A percentile compares a stretch with the other conserved stretches of the same genome.
These are phyloP conservation scores for Porites rus DNA, from an alignment of 92 coral and sea anemone genomes.

Conservation along the genomic window DNA sequence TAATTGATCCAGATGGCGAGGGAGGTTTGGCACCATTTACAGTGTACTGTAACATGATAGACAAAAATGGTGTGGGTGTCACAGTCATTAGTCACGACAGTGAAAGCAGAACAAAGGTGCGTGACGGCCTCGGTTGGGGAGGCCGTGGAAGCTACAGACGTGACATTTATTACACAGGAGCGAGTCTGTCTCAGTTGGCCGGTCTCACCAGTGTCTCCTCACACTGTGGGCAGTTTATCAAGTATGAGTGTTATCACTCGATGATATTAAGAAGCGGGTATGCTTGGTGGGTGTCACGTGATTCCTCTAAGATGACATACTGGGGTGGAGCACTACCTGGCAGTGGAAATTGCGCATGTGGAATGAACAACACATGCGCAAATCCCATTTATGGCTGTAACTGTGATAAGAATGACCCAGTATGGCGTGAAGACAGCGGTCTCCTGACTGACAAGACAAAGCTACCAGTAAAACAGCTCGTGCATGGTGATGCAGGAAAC, in stretches of 20 bases:
- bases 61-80: conserved; percentile 45
- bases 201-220: conserved; percentile 21
- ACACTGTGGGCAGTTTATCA: conserved; percentile 34
- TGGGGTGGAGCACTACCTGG: conserved; percentile 51
- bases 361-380: conserved; percentile 64
- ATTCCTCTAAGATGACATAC: conserved; percentile 21
- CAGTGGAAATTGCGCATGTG: conserved; percentile 72
- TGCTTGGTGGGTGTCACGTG: conserved; percentile 68
- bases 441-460: conserved; percentile 43
- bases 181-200: conserved; percentile 29
- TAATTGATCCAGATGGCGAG: conserved; percentile 10
- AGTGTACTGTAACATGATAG: conserved; percentile 53
- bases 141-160: conserved; percentile 14
- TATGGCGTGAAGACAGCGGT: conserved; percentile 56
- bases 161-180: conserved; percentile 21
- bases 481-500: conserved; percentile 23
- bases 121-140: conserved; percentile 16
- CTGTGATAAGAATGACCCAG: conserved; percentile 57
- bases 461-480: conserved; percentile 36
- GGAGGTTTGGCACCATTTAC: conserved; percentile 7
- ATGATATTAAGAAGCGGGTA: conserved; percentile 10
- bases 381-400: conserved; percentile 27
- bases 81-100: conserved; percentile 62
- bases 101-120: conserved; percentile 46
- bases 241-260: conserved; percentile 13